Conservation (phyloP, 1,140 invertebrate genomes). For the Apis dorsata region DNA sequence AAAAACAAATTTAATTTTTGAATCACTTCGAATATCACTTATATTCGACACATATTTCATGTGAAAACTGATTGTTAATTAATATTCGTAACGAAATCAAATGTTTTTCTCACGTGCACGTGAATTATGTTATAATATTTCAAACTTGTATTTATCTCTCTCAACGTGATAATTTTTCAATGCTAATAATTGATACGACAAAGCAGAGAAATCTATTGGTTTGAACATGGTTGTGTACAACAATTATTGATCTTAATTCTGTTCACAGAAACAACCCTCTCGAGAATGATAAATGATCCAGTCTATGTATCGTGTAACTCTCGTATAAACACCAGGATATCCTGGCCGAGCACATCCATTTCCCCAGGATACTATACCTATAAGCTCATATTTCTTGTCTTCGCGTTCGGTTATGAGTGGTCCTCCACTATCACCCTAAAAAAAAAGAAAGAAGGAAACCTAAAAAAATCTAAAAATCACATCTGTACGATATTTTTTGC, state of each 20-base stretch:
- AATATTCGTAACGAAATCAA: not conserved
- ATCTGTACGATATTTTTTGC: not conserved
- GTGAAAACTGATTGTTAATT: not conserved
- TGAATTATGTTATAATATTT: no score
- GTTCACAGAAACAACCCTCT: conserved; percentile 82
- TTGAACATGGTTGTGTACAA: no score
- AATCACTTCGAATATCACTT: not conserved
- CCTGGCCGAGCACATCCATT: conserved; percentile 80
- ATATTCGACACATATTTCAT: not conserved
- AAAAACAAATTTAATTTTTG: not conserved
- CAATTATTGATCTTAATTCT: conserved; percentile 37
- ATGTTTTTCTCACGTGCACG: no score
- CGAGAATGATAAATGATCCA: conserved; percentile 84
- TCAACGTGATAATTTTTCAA: not conserved
- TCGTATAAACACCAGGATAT: conserved; percentile 87
- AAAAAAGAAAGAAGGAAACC: not conserved
- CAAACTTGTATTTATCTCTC: not conserved
- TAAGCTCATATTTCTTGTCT: conserved; percentile 88
- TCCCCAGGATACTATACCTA: conserved; percentile 82
- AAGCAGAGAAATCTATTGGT: not conserved
- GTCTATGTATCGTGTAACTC: conserved; percentile 84
- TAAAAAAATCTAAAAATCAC: no score
- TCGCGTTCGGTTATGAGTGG: conserved; percentile 87
- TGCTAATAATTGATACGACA: not conserved
- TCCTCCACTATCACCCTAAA: conserved; percentile 94